Evolutionary conservation across 2,797 vertebrate genomes (phyloP).

Genomic region (Eulemur mongoz): DNA sequence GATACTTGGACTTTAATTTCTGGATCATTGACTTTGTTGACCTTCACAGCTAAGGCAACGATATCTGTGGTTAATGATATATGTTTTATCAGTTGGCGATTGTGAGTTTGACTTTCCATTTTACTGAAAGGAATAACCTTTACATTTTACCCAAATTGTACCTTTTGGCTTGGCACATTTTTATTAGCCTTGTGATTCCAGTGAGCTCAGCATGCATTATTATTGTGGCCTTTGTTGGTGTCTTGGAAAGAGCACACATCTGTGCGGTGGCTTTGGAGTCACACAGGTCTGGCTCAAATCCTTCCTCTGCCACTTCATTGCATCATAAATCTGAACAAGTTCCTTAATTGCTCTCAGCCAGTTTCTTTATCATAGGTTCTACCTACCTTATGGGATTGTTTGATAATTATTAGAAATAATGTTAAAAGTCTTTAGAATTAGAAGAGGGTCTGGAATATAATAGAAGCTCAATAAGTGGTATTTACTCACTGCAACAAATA

Average conservation of each 20-base stretch:
- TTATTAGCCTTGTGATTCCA: constrained; percentile 17
- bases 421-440: not conserved
- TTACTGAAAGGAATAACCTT: constrained; percentile 7
- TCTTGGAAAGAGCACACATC: not conserved
- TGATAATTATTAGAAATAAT: constrained; percentile 22
- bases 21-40: not conserved
- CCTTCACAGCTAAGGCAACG: not conserved
- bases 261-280: not conserved
- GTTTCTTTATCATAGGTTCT: constrained; percentile 2
- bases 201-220: not conserved
- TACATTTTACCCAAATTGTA: constrained; percentile 35
- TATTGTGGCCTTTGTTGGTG: constrained; percentile 1
- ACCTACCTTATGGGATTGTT: not conserved
- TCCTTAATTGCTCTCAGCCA: not conserved
- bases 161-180: constrained; percentile 17
- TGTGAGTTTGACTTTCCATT: constrained; percentile 50
- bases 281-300: not conserved
- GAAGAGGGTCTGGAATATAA: not conserved
- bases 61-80: not conserved
- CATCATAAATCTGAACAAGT: not conserved
- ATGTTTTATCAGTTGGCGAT: constrained; percentile 22
- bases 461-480: not conserved
- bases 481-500: not conserved
- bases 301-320: not conserved
- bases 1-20: not conserved